Percentiles rank a stretch among this genome's conserved stretches.
Evolutionary conservation across 1,140 invertebrate genomes (phyloP).

Genomic region (Andricus grossulariae): DNA sequence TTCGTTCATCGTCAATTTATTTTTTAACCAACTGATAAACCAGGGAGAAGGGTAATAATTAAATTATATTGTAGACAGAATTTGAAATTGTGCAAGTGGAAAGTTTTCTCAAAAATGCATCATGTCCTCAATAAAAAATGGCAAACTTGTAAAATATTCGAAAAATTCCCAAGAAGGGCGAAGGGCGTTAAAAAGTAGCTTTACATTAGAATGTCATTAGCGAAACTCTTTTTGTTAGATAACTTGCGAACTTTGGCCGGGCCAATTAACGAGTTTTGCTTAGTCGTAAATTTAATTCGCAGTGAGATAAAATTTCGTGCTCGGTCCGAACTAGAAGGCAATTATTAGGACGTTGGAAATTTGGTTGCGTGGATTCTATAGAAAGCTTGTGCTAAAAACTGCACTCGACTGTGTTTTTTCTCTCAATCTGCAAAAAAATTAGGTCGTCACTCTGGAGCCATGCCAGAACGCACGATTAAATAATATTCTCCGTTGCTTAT

Average conservation of each 20-base stretch:
- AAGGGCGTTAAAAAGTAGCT: background rate
- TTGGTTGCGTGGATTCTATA: slow-evolving; percentile 14
- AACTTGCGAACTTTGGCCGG: background rate
- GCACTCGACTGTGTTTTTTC: slow-evolving; percentile 40
- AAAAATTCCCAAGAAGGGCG: background rate
- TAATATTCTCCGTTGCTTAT: slow-evolving; percentile 73
- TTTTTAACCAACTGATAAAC: background rate
- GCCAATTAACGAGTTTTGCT: slow-evolving; percentile 26
- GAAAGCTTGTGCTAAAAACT: slow-evolving; percentile 23
- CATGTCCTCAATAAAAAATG: background rate
- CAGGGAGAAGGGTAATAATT: background rate
- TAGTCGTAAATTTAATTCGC: slow-evolving; percentile 5
- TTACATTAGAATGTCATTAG: slow-evolving; percentile 23
- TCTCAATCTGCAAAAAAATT: slow-evolving; percentile 64
- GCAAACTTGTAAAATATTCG: background rate
- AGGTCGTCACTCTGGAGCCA: slow-evolving; percentile 72
- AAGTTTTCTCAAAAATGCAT: background rate
- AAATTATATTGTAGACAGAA: slow-evolving; percentile 1
- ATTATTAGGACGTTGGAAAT: background rate
- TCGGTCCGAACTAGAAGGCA: background rate
- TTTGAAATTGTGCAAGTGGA: background rate
- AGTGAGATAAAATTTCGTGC: slow-evolving; percentile 10
- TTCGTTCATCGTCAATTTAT: slow-evolving; percentile 18
- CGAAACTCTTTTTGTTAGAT: slow-evolving; percentile 26
- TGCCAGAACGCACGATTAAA: slow-evolving; percentile 74